Evolutionary conservation across 2,888 invertebrate species (phyloP).

Genomic region (Sinentomon sp.): DNA sequence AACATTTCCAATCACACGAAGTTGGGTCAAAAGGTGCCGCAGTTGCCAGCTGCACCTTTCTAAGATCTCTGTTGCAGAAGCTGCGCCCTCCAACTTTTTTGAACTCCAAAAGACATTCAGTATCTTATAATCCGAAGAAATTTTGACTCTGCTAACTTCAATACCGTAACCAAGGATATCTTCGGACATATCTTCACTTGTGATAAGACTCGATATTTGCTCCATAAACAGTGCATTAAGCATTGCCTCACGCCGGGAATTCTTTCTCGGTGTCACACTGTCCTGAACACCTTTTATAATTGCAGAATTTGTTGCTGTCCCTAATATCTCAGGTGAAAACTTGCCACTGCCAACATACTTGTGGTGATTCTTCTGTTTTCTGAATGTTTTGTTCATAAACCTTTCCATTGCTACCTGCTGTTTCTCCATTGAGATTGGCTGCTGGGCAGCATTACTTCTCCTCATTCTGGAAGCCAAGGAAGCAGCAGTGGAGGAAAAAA

Average conservation of each 20-base stretch:
- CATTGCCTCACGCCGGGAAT: conserved; percentile 32
- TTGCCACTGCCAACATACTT: too few species aligned
- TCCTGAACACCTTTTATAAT: too few species aligned
- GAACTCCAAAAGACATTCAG: conserved; percentile 42
- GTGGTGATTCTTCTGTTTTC: too few species aligned
- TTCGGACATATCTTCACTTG: conserved; percentile 34
- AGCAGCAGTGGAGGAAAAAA: too few species aligned
- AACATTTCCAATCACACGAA: conserved; percentile 42
- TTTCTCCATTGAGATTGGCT: too few species aligned
- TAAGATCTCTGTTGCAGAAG: conserved; percentile 23
- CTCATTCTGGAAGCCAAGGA: too few species aligned
- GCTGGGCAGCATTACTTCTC: too few species aligned
- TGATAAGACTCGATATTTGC: conserved; percentile 45
- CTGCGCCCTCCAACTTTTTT: conserved; percentile 9
- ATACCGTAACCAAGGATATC: conserved; percentile 34
- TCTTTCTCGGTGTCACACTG: too few species aligned
- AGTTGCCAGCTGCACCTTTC: conserved; percentile 29
- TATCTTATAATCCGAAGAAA: conserved; percentile 33
- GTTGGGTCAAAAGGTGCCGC: conserved; percentile 39
- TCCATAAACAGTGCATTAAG: conserved; percentile 57
- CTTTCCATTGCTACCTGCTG: too few species aligned
- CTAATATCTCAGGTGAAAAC: too few species aligned
- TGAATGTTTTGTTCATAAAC: too few species aligned
- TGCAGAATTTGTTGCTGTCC: too few species aligned
- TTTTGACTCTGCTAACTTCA: conserved; percentile 39